Conservation (phyloP, 1,140 invertebrate species). For the Heterodera carotae region DNA sequence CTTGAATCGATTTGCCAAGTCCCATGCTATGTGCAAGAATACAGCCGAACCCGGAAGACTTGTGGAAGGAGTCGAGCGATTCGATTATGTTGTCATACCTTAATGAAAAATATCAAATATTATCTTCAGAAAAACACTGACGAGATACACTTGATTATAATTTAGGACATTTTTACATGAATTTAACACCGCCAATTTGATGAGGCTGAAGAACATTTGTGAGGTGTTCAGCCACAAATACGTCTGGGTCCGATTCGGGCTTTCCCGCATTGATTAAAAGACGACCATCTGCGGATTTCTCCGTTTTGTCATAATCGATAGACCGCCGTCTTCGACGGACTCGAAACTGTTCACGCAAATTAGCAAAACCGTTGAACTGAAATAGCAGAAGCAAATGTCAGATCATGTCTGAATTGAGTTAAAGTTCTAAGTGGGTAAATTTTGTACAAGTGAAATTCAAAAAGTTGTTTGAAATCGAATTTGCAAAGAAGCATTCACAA, state of each 20-base stretch:
- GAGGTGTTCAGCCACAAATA: constrained; percentile 89
- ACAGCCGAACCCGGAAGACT: constrained; percentile 74
- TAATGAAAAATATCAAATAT: constrained; percentile 20
- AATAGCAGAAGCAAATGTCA: no score
- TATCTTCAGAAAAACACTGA: no score
- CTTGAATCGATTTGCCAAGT: constrained; percentile 95
- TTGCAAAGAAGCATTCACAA: no score
- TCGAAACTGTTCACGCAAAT: constrained; percentile 19
- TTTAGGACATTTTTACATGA: no score
- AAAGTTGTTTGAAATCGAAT: no score
- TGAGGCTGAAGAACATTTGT: constrained; percentile 91
- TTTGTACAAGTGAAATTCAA: no score
- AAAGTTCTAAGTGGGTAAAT: no score
- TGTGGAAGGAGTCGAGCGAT: constrained; percentile 53
- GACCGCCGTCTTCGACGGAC: constrained; percentile 14
- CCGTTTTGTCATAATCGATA: constrained; percentile 40
- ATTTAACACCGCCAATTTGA: constrained; percentile 64
- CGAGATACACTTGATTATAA: no score
- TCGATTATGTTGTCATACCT: constrained; percentile 64
- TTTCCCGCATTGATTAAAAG: constrained; percentile 95
- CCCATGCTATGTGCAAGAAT: constrained; percentile 99
- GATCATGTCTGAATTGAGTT: no score
- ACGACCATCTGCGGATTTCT: constrained; percentile 75
- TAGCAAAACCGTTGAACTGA: no score
- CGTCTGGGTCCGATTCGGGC: constrained; percentile 84